Conservation (phyloP, 2,113 vertebrate genomes). For the Ciconia stormi region DNA sequence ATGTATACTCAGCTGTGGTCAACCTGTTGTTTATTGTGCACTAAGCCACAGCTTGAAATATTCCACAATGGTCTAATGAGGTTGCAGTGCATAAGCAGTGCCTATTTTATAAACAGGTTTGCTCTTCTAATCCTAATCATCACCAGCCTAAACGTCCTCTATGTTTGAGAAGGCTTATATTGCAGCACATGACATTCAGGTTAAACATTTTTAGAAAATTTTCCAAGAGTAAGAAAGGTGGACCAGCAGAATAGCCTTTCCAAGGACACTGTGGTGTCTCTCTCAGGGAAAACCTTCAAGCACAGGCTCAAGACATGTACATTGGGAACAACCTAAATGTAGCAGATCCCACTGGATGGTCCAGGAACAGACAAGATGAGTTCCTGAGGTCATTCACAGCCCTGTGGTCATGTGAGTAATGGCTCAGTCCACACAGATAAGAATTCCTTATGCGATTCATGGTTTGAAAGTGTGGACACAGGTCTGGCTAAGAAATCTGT, state of each 20-base stretch:
- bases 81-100: not conserved
- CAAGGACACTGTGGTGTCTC: not conserved
- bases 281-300: not conserved
- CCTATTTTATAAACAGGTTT: not conserved
- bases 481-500: not conserved
- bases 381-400: not conserved
- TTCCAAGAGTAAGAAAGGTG: not conserved
- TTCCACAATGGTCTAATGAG: not conserved
- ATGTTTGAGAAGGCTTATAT: not conserved
- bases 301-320: fast-evolving
- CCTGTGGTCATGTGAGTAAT: not conserved
- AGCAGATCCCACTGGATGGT: not conserved
- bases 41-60: not conserved
- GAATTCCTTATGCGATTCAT: not conserved
- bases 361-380: not conserved
- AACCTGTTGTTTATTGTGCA: not conserved
- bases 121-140: not conserved
- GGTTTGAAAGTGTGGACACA: not conserved
- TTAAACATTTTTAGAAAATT: not conserved
- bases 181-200: not conserved
- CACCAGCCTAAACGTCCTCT: not conserved
- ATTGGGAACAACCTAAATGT: not conserved
- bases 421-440: not conserved
- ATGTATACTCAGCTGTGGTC: not conserved
- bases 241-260: not conserved